Conservation (phyloP, 2,888 invertebrate genomes). For the Caenorhabditis sinica region DNA sequence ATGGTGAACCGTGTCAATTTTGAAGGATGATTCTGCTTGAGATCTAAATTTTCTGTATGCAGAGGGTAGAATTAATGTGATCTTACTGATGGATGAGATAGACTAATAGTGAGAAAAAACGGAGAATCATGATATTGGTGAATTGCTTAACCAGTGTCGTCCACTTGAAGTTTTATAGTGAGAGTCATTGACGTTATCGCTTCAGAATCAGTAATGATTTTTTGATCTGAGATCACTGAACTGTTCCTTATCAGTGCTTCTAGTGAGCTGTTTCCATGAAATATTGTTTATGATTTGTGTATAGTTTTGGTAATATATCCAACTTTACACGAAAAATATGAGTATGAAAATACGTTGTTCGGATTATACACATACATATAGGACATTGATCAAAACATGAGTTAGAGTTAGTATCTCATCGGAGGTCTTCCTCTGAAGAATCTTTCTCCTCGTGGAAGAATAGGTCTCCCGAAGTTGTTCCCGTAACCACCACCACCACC, state of each 20-base stretch:
- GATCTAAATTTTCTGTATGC: no score
- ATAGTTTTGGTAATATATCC: neutral
- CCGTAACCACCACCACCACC: slow-evolving; percentile 46
- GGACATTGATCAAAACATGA: neutral
- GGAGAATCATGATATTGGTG: no score
- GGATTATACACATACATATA: neutral
- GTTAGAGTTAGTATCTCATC: slow-evolving; percentile 44
- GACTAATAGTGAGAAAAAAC: no score
- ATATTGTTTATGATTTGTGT: neutral
- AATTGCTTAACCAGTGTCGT: no score
- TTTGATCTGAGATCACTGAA: slow-evolving; percentile 17
- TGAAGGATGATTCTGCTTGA: no score
- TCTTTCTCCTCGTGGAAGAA: slow-evolving; percentile 55
- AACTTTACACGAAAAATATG: no score
- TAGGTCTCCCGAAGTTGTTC: slow-evolving; percentile 47
- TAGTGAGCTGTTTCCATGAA: no score
- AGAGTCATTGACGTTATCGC: no score
- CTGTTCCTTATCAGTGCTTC: neutral
- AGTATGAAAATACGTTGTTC: neutral
- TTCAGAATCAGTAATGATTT: neutral
- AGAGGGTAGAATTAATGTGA: no score
- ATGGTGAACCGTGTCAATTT: slow-evolving; percentile 9
- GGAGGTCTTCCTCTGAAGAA: slow-evolving; percentile 20
- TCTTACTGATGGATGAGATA: no score
- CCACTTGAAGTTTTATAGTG: no score